Evolutionary conservation across 2,113 vertebrate genomes (phyloP), one percentile per base, ranked within the genome.

Genomic region (Chlamydotis undulata): DNA sequence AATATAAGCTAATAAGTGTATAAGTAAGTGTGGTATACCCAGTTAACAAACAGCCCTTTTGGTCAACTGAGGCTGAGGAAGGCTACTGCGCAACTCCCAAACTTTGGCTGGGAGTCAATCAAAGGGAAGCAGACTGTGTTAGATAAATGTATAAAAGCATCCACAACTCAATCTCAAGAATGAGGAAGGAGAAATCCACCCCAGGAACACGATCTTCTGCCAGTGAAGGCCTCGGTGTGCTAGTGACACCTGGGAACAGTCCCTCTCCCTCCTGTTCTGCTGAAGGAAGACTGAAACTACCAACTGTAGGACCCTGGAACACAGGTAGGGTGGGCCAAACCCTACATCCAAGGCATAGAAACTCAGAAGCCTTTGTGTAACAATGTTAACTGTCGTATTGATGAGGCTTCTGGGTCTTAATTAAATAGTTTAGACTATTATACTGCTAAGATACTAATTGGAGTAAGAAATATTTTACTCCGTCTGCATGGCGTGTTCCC

Each of bases 401-500:
- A 49, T 35, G 3, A 60, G 1, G 14, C 11, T 77, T 81, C 16
- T 29, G 23, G 19, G 19, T 39, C 16, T 69, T 43, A 76, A 24
- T 47, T 37, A 33, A 76, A 41, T 60, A 41, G 41, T 68, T 79
- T 47, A 82, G 14, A 65, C 2, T 73, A 49, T 47, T 47, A 41
- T 49, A 41, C 29, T 76, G 29, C 10, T 81, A 57, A 74, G 19
- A 53, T 17, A 35, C 9, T 64, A 56, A 68, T 4, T 39, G 12
- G 19, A 69, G 8, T 39, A 87, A 56, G 31, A 68, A 25, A 39
- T 25, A 35, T 53, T 69, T 49, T 7, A 0, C 12, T 74, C 4
- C 0, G 0, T 74, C n/a, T 61, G 2, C 22, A 33, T 16, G 3
- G 4, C 56, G 7, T 47, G 8, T 60, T 83, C 74, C 24, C 4